Base-by-base conservation (phyloP, 2,797 vertebrate species). In the Lutjanus argentimaculatus region DNA sequence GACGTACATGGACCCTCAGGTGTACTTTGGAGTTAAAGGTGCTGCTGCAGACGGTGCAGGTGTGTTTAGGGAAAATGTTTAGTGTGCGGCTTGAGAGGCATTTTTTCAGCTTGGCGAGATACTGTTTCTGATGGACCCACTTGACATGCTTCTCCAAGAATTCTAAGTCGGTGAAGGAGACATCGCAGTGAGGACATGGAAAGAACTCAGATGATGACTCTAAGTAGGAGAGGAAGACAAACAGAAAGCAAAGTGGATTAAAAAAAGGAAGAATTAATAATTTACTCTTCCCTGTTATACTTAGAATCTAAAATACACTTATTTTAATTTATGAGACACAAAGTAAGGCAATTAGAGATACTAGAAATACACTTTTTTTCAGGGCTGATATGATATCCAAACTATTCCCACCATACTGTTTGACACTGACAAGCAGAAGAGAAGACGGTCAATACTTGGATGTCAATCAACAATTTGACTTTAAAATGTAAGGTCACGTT, bases 131-230 rank as follows among this genome's bases (percentile, higher is more conserved):
- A 86, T 96, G 95, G 65, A 95, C 94, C 95, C 95, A 96, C 84
- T 96, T 96, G 15, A 96, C 85, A 16, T 96, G 95, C 77, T 95
- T 96, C 87, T 96, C 94, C 79, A 96, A 81, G 88, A 95, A 95
- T 4, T 94, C 93, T 77, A 89, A 76, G 78, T 93, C 90, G 25
- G 95, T 95, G 48, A 96, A 96, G 81, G 95, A 95, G 68, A 96
- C 83, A 1, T 88, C 88, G 86, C 95, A 96, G 89, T 95, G 95
- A 15, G 93, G 94, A 74, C 95, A 96, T 6, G 94, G 93, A 74
- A 93, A 95, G 81, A 95, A 92, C 8, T 92, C 85, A 8, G 90
- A 87, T 0, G 89, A 87, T 22, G 89, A 72, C 25, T 90, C 94
- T 96, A 61, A 42, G 19, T 9, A 40, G 52, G 64, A 57, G 69